Base-by-base conservation (phyloP, 2,797 vertebrate species). In the Chrysolophus pictus region DNA sequence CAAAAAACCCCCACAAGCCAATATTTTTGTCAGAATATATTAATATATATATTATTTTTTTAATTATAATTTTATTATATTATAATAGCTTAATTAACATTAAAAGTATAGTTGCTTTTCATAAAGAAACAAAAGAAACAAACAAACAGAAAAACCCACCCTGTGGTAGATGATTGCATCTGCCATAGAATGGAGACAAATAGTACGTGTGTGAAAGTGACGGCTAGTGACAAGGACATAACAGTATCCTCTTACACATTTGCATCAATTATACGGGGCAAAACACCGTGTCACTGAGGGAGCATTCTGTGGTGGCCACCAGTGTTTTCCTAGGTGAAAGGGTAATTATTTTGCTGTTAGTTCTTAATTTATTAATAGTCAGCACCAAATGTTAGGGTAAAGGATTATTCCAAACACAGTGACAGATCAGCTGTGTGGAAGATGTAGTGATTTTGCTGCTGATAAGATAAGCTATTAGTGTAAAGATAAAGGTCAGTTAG, bases 311-410 rank as follows among this genome's bases (percentile, higher is more conserved):
- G 47, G 26, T 90, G 94, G 94, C 96, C 93, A 95, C 92, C 94
- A 96, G 71, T 97, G 96, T 97, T 98, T 97, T 96, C 70, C 91
- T 88, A 94, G 97, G 97, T 97, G 96, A 97, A 96, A 97, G 97
- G 97, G 95, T 97, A 97, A 96, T 95, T 96, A 96, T 97, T 96
- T 95, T 91, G 77, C 95, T 95, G 96, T 97, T 98, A 94, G 93
- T 95, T 97, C 88, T 67, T 97, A 97, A 98, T 98, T 98, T 98
- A 97, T 98, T 95, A 96, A 97, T 97, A 96, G 97, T 94, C 95
- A 95, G 91, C 93, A 91, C 94, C 82, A 91, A 98, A 96, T 93
- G 92, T 96, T 94, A 95, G 87, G 91, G 92, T 93, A 96, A 97
- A 96, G 91, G 96, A 96, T 97, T 96, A 94, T 94, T 97, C 97